Percentiles rank a stretch among this genome's conserved stretches.
Evolutionary conservation across 2,797 vertebrate species (phyloP).

Genomic region (Myotis pilosus): DNA sequence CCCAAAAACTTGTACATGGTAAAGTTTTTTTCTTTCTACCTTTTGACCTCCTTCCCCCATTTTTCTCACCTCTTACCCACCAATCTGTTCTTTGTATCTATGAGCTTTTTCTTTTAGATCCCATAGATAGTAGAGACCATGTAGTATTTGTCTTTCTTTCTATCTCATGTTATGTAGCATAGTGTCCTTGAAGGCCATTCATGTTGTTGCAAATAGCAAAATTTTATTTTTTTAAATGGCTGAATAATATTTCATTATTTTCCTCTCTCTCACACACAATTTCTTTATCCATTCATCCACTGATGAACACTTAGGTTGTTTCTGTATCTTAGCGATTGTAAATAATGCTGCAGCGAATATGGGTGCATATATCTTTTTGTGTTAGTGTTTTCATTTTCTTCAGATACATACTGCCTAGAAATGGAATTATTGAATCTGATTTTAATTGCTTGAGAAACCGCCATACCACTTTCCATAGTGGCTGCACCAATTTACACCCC

Average conservation of each 20-base stretch:
- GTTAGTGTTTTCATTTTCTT: neutral
- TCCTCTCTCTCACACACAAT: no score
- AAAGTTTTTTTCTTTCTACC: neutral
- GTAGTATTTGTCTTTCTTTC: no score
- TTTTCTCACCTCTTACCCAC: neutral
- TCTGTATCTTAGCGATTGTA: neutral
- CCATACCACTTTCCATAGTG: neutral
- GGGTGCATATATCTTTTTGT: neutral
- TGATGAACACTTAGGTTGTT: neutral
- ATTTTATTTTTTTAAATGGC: neutral
- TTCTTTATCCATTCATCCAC: neutral
- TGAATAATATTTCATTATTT: neutral
- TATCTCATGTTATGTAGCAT: neutral
- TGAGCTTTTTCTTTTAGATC: neutral
- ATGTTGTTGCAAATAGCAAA: neutral
- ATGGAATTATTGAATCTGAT: neutral
- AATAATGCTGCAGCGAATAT: neutral
- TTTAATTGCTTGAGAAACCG: neutral
- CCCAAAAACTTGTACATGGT: neutral
- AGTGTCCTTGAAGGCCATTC: neutral
- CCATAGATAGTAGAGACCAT: neutral
- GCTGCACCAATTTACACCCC: no score
- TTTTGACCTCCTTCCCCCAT: neutral
- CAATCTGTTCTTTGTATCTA: neutral
- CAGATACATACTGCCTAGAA: neutral